Evolutionary conservation across 2,888 invertebrate genomes (phyloP), one percentile per base, ranked within the genome.

Genomic region (Amblyjoppa fuscipennis): DNA sequence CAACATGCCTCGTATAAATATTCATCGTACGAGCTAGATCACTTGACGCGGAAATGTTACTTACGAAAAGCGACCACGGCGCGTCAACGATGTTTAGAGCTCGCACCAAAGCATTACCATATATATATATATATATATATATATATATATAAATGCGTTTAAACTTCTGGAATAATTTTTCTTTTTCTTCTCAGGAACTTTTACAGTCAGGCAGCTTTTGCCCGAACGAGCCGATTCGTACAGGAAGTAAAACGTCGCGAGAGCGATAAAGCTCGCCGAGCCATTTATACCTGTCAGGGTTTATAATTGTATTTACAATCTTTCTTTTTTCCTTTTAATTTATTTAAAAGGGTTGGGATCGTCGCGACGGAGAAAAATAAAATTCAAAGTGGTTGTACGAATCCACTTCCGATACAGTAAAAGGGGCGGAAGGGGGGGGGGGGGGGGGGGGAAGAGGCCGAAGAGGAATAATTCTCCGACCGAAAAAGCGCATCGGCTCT

Each of bases 191-290:
- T 51, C 38, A 45, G 59, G 53, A 49, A 68, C 68, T 71, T 31
- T 75, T 16, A 38, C 75, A 71, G 20, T 45, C 66, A 20, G 9
- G 38, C 20, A 41, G 13, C 59, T 56, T 49, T 74, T 73, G 69
- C 77, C 80, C 38, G 71, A 69, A 77, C 69, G 69, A 41, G 45
- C 6, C n/a, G 49, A 59, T 11, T 56, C n/a, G 41, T 34, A 74
- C 80, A 53, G 85, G 83, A 85, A 83, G 80, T 83, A 25, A 41
- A 56, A 53, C 61, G 74, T 76, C 20, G 73, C 80, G 80, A 82
- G 77, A 83, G 69, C 73, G 83, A 83, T 85, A 77, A 85, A 64
- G 3, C 73, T 64, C 34, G 31, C 53, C 49, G 34, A 20, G 31
- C 53, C 25, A 59, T 66, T 73, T 66, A 31, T 49, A 73, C 53